Evolutionary conservation across 1,140 invertebrate genomes (phyloP).

Genomic region (Dermatophagoides farinae): DNA sequence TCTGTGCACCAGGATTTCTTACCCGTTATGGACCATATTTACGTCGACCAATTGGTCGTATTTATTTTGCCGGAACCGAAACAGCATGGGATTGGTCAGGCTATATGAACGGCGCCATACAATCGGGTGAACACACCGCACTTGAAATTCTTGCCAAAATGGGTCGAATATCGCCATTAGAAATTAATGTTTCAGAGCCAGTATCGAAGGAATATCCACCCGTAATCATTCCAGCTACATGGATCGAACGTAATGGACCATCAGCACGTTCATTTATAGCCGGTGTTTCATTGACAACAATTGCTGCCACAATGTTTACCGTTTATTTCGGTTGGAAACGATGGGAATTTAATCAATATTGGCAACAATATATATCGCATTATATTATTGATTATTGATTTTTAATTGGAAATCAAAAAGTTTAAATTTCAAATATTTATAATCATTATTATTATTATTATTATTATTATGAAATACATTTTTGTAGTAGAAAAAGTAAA

Average conservation of each 20-base stretch:
- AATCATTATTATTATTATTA: no score
- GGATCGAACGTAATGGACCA: background rate
- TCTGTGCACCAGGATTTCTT: slow-evolving; percentile 26
- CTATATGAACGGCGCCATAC: slow-evolving; percentile 31
- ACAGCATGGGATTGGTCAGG: slow-evolving; percentile 30
- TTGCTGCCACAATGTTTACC: background rate
- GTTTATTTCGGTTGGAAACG: no score
- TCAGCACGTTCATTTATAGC: background rate
- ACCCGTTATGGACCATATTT: slow-evolving; percentile 26
- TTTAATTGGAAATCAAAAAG: no score
- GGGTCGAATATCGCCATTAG: slow-evolving; percentile 15
- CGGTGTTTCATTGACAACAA: background rate
- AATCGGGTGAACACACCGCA: slow-evolving; percentile 29
- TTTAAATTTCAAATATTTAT: no score
- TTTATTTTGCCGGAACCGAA: slow-evolving; percentile 32
- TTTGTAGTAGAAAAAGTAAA: no score
- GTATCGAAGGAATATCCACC: slow-evolving; percentile 13
- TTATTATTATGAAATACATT: no score
- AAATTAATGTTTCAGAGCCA: slow-evolving; percentile 18
- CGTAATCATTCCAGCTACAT: background rate
- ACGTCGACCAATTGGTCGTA: slow-evolving; percentile 20
- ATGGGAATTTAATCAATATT: no score
- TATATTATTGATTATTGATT: no score
- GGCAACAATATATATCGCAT: no score
- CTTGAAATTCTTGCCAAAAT: slow-evolving; percentile 22